A percentile compares a stretch with the other conserved stretches of the same genome.
Evolutionary conservation across 1,140 invertebrate species (phyloP).

Genomic region (Triops longicaudatus): DNA sequence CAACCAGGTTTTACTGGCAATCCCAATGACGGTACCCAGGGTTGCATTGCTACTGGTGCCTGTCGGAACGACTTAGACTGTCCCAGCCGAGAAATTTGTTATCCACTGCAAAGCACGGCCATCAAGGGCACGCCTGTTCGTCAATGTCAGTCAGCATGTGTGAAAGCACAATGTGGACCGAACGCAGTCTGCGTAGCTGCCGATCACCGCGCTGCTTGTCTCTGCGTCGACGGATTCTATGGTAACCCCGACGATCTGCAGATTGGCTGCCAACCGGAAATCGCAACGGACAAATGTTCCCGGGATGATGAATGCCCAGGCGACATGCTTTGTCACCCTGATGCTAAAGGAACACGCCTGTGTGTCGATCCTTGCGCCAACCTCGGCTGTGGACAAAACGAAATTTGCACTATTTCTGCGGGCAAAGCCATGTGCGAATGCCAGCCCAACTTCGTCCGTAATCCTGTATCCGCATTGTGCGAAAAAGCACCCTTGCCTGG

Average conservation of each 20-base stretch:
- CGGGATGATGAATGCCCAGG: constrained; percentile 59
- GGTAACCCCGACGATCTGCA: constrained; percentile 69
- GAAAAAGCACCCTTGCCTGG: constrained; percentile 77
- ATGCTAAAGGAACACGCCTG: constrained; percentile 48
- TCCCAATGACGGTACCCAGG: constrained; percentile 49
- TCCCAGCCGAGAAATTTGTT: constrained; percentile 70
- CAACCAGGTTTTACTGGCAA: constrained; percentile 62
- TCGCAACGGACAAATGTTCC: constrained; percentile 50
- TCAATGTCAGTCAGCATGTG: constrained; percentile 61
- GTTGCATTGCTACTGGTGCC: constrained; percentile 52
- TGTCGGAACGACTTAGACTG: constrained; percentile 63
- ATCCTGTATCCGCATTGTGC: constrained; percentile 65
- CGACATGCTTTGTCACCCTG: constrained; percentile 45
- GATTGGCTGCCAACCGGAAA: constrained; percentile 45
- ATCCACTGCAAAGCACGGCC: constrained; percentile 41
- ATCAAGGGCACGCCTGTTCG: constrained; percentile 8
- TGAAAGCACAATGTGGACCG: constrained; percentile 63
- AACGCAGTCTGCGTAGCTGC: constrained; percentile 68
- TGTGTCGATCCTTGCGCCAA: constrained; percentile 69
- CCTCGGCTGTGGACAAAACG: constrained; percentile 68
- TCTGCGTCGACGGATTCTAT: constrained; percentile 65
- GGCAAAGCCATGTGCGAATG: constrained; percentile 66
- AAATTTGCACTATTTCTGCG: constrained; percentile 59
- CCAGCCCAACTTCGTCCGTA: constrained; percentile 64
- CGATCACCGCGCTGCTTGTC: constrained; percentile 71